These are phyloP conservation scores for Etheostoma perlongum DNA, from an alignment of 2,797 vertebrate genomes.

Conservation along the genomic window DNA sequence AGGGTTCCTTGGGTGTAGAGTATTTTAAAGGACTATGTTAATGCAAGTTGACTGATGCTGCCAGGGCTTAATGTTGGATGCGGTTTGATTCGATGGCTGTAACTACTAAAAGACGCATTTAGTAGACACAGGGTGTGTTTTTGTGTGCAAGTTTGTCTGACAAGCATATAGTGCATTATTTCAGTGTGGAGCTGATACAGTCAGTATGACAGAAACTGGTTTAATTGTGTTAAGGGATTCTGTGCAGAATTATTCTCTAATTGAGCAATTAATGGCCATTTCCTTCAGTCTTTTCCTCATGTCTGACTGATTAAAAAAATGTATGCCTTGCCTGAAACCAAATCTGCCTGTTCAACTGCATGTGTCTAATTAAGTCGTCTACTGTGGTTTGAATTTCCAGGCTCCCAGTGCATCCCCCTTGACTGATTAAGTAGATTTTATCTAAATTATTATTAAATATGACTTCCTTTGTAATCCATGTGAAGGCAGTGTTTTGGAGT, in stretches of 20 bases:
- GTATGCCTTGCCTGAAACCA: neutral
- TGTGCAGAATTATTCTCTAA: constrained; percentile 12
- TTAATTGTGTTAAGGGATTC: constrained; percentile 35
- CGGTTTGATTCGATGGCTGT: constrained; percentile 23
- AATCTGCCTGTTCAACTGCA: neutral
- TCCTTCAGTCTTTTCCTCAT: constrained; percentile 47
- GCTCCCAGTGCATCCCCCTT: neutral
- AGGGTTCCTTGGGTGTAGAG: constrained; percentile 38
- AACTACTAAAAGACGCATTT: constrained; percentile 16
- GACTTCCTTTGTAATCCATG: neutral
- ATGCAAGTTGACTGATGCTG: constrained; percentile 69
- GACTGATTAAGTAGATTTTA: neutral
- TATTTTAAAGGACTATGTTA: constrained; percentile 62
- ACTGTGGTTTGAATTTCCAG: constrained; percentile 5
- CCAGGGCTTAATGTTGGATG: constrained; percentile 55
- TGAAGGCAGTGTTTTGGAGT: neutral
- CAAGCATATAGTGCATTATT: neutral
- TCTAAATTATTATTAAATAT: neutral
- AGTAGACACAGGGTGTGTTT: neutral
- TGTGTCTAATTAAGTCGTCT: constrained; percentile 7
- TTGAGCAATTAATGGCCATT: constrained; percentile 26
- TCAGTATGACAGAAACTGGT: constrained; percentile 19
- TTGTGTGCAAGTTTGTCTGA: constrained; percentile 1
- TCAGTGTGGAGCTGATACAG: constrained; percentile 8
- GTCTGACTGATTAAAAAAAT: constrained; percentile 16